Evolutionary conservation across 2,888 invertebrate genomes (phyloP), one percentile per base, ranked within the genome.

Genomic region (Ariolimax columbianus): DNA sequence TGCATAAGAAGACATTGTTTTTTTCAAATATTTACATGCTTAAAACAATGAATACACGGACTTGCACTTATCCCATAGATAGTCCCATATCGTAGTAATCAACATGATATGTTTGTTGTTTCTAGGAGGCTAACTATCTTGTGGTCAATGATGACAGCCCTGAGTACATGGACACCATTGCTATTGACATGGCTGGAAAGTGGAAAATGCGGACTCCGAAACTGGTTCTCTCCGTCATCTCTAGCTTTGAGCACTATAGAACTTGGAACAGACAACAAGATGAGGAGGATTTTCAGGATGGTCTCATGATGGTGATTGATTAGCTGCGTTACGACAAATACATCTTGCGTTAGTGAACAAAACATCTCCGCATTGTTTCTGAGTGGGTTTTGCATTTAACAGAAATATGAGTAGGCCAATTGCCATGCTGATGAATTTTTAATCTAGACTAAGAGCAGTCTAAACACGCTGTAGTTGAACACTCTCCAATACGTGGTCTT

Each of bases 211-310:
- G 90, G 23, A 90, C 89, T 68, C 91, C 92, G 19, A 91, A 91
- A 78, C 89, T 92, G 47, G 90, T 92, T 0, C 84, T 92, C 40
- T 90, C 91, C 33, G 83, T 92, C 63, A 90, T 92, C 7, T 90
- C 90, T 1, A 89, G 89, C 40, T 87, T 86, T 14, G 88, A 88
- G 51, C 88, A 90, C 87, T 91, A 88, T 83, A 90, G 89, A 84
- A 88, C 89, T 7, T 91, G 90, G 90, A 90, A 90, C 77, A 90
- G 89, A 63, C 83, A 86, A 26, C 85, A 88, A 80, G 86, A 89
- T 19, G 88, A 88, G n/a, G 91, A 91, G 77, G 90, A 92, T 80
- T 91, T 92, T 80, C 90, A 91, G 87, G 90, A 89, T 83, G 92
- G 91, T 17, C 88, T 92, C 26, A 91, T 90, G 55, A 90, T 91